These are phyloP conservation scores for Betta splendens DNA, from an alignment of 2,797 vertebrate genomes.

Conservation along the genomic window DNA sequence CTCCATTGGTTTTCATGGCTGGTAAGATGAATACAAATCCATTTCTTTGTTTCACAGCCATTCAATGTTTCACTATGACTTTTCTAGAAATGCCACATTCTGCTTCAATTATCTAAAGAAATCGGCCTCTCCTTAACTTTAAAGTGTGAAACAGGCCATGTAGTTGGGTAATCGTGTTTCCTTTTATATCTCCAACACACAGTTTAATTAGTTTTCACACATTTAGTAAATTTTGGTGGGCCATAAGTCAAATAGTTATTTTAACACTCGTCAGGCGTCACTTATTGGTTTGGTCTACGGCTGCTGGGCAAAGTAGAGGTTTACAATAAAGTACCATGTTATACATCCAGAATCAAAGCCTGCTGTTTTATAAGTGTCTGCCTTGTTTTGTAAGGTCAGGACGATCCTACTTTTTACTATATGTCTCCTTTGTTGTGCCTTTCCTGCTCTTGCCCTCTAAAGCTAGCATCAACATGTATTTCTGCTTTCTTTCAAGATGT, in stretches of 20 bases:
- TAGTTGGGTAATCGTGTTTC: not conserved
- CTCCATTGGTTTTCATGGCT: too few relatives aligned
- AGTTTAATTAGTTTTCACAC: constrained; percentile 12
- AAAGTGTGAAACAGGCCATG: not conserved
- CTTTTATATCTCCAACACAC: not conserved
- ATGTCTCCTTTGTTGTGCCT: constrained; percentile 6
- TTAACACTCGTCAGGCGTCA: not conserved
- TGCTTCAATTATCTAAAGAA: not conserved
- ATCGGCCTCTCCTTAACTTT: not conserved
- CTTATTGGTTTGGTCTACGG: not conserved
- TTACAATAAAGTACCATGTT: not conserved
- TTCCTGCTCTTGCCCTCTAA: constrained; percentile 21
- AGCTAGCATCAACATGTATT: constrained; percentile 50
- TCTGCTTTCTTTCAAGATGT: constrained; percentile 54
- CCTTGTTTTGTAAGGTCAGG: constrained; percentile 6
- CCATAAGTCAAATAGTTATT: not conserved
- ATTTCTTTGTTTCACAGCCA: too few relatives aligned
- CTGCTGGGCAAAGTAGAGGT: not conserved
- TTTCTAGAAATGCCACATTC: not conserved
- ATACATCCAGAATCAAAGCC: not conserved
- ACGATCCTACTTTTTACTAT: constrained; percentile 14
- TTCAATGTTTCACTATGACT: not conserved
- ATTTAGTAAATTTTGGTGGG: not conserved
- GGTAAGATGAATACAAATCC: too few relatives aligned
- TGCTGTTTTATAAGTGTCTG: not conserved